Base-by-base conservation (phyloP, 2,888 invertebrate genomes). In the Rhimphoctona megacephalus region DNA sequence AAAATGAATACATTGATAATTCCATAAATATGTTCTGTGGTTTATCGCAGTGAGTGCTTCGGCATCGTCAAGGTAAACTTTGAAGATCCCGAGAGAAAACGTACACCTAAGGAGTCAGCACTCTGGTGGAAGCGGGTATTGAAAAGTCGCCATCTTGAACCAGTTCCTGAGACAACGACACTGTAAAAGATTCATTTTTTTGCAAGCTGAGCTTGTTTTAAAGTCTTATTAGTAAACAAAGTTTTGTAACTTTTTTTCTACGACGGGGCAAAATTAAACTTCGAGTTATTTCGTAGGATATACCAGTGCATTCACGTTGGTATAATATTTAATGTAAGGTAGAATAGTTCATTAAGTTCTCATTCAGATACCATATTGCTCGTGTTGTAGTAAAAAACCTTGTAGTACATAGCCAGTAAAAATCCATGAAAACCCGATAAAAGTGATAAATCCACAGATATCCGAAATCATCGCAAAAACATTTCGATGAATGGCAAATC, bases 41-140 rank as follows among this genome's bases (percentile, higher is more conserved):
- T 52, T 67, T 74, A n/a, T 83, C 36, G 2, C 14, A 83, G 86
- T 19, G 95, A 95, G 87, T 96, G 95, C 91, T 97, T 97, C 93
- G 97, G 97, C 11, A 90, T 97, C 0, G 96, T 96, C 89, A 94
- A 96, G 89, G 96, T 97, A 0, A 96, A 97, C 91, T 97, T 96
- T 91, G 93, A 94, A 0, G 96, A 95, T 89, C 95, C 95, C 0
- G 94, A 95, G 0, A 95, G 96, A 87, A 95, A 95, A 2, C 95
- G 97, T 88, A 96, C 95, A 0, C 95, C 96, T 0, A 96, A 97
- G 91, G 95, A 95, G 66, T 97, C 97, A 0, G 95, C 95, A 0
- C 91, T 94, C 66, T 95, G 96, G 89, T 96, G 95, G 92, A 95
- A 95, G 89, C 93, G 95, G 70, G 94, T 96, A 14, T 94, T 96